These are phyloP conservation scores for Podotricha telesiphe DNA, from an alignment of 2,888 invertebrate species.

Conservation along the genomic window DNA sequence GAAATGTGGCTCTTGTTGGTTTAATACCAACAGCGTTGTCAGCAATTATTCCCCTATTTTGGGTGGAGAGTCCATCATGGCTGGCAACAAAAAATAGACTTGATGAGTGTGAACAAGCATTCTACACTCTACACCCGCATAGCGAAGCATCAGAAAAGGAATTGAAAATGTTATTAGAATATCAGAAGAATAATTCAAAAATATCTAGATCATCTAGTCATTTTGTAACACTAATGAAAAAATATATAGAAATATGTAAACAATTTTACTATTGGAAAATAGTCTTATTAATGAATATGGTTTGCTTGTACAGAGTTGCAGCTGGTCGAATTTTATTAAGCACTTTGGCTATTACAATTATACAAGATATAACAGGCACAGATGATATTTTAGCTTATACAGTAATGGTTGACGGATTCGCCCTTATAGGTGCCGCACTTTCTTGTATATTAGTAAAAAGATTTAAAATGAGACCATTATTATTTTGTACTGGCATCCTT, in stretches of 20 bases:
- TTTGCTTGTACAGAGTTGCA: constrained; percentile 37
- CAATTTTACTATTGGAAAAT: constrained; percentile 43
- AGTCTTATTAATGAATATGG: constrained; percentile 24
- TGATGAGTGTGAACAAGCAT: constrained; percentile 37
- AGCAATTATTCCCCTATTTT: constrained; percentile 37
- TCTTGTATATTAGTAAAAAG: constrained; percentile 38
- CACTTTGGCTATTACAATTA: constrained; percentile 38
- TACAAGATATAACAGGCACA: constrained; percentile 40
- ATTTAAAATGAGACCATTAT: constrained; percentile 37
- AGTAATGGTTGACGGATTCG: constrained; percentile 37
- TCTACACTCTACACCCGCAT: constrained; percentile 30
- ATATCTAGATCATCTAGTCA: constrained; percentile 1
- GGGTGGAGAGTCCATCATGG: constrained; percentile 45
- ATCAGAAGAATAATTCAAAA: constrained; percentile 27
- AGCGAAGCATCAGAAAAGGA: constrained; percentile 37
- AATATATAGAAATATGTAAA: constrained; percentile 34
- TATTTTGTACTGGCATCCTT: constrained; percentile 36
- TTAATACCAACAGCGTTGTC: constrained; percentile 35
- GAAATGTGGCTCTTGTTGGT: constrained; percentile 38
- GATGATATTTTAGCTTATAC: constrained; percentile 37
- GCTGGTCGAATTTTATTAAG: constrained; percentile 35
- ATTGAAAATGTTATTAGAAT: constrained; percentile 38
- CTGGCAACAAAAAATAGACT: constrained; percentile 40
- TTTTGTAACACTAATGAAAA: constrained; percentile 8
- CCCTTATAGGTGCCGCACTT: constrained; percentile 33